Evolutionary conservation across 2,888 invertebrate genomes (phyloP).

Genomic region (Drosophila macrothrix): DNA sequence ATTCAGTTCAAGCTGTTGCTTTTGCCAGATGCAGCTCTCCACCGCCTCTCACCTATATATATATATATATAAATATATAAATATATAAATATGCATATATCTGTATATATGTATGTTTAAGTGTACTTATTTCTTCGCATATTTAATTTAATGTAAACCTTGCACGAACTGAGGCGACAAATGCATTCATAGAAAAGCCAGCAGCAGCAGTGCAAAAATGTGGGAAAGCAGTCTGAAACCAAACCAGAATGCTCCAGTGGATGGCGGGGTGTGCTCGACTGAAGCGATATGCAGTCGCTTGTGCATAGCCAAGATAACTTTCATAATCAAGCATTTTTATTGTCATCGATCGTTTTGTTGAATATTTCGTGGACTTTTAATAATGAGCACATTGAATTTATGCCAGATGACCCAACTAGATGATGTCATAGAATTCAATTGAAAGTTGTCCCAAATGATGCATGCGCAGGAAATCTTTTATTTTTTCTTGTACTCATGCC

Average conservation of each 20-base stretch:
- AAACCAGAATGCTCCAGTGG: background rate
- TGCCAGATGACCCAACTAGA: background rate
- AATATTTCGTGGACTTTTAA: background rate
- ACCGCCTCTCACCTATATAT: background rate
- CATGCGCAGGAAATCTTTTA: background rate
- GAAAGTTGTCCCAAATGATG: background rate
- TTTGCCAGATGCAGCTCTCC: background rate
- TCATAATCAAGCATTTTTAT: background rate
- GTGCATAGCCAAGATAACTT: background rate
- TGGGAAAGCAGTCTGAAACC: slow-evolving; percentile 25
- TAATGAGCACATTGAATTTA: background rate
- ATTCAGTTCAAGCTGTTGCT: slow-evolving; percentile 62
- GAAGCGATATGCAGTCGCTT: background rate
- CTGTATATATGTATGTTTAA: background rate
- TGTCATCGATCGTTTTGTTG: background rate
- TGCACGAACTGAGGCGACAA: slow-evolving; percentile 26
- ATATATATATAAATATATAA: slow-evolving; percentile 2
- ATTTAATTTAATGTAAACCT: slow-evolving; percentile 32
- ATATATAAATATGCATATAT: background rate
- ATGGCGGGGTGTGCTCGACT: background rate
- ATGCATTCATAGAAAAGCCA: slow-evolving; percentile 21
- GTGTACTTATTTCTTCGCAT: slow-evolving; percentile 15
- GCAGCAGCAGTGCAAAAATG: slow-evolving; percentile 1
- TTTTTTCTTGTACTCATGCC: background rate
- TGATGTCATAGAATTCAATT: background rate